Evolutionary conservation across 1,140 invertebrate species (phyloP), one percentile per base, ranked within the genome.

Genomic region (Bombus consobrinus): DNA sequence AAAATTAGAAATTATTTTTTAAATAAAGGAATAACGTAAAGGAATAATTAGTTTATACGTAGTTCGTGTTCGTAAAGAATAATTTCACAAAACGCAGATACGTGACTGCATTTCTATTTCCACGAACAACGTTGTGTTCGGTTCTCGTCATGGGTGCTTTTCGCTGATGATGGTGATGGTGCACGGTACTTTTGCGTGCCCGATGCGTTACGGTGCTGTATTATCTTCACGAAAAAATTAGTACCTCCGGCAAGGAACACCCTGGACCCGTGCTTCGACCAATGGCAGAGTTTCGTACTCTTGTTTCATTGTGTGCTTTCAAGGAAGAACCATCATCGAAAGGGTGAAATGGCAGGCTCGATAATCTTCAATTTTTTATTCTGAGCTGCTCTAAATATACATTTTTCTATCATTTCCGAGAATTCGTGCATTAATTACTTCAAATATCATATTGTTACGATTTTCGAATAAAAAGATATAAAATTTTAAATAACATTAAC

Each of bases 221-320:
- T 92, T 89, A 92, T 92, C 88, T 90, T 89, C 86, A 59, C 76
- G 78, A 81, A 86, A 81, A 93, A 90, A 91, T 91, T 90, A 83
- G 87, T 92, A 91, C 89, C 89, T 90, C 71, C 41, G 83, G 88
- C 92, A 74, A 75, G 57, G 79, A 82, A 74, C 78, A 77, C 81
- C 28, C 76, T 66, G 84, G 64, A 71, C 43, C 53, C 15, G 8
- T 37, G 84, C 66, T 41, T 71, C 53, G 75, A 62, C 34, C 64
- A 77, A 81, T 75, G 43, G 66, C 81, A 87, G 47, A 53, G 84
- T 92, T 92, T 92, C 75, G 83, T 88, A 87, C 83, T 90, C 90
- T 88, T 66, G 71, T 85, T 90, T 91, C 87, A 47, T 78, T 83
- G 79, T 77, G 62, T 87, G 85, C 84, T 76, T 88, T 87, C 83